Base-by-base conservation (phyloP, 2,113 vertebrate species). In the Todiramphus saurophagus region DNA sequence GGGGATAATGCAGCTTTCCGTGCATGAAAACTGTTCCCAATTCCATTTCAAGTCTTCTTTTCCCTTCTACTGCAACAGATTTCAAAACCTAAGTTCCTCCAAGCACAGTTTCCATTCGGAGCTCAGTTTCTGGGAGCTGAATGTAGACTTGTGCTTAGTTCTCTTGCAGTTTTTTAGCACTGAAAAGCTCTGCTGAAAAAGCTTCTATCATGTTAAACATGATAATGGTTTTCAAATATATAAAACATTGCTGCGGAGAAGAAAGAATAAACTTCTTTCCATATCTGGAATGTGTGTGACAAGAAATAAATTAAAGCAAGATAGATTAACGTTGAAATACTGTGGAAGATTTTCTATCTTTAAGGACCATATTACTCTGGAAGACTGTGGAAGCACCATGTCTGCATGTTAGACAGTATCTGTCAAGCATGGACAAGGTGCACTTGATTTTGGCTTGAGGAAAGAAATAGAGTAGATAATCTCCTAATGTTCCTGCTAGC, bases 381-480 rank as follows among this genome's bases (percentile, higher is more conserved):
- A 60, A 92, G 64, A 39, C 20, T 59, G 24, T 83, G 68, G 80
- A 67, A 78, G 39, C 46, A 75, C 69, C 55, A 59, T 27, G 64
- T 37, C 53, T 85, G 67, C 62, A 39, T 87, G 66, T 85, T 44
- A 91, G 81, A 73, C 70, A 35, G n/a, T 83, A 91, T 75, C 86
- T 94, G 60, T 90, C 89, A 92, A 41, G 46, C 35, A 51, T 39
- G 37, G 83, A 73, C 10, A 33, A 94, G 91, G 59, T 78, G 17
- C 23, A 75, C 69, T 96, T 67, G 83, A 83, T 94, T 92, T 94
- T 83, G 37, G 46, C 60, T 94, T 60, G 51, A 83, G 86, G 66
- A 83, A 94, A 94, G 66, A 87, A 92, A 94, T 74, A 37, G 60
- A 95, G 73, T 90, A 90, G 83, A 83, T 91, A 94, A 95, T 91